Evolutionary conservation across 2,888 invertebrate genomes (phyloP), one percentile per base, ranked within the genome.

Genomic region (Agonum fuliginosum): DNA sequence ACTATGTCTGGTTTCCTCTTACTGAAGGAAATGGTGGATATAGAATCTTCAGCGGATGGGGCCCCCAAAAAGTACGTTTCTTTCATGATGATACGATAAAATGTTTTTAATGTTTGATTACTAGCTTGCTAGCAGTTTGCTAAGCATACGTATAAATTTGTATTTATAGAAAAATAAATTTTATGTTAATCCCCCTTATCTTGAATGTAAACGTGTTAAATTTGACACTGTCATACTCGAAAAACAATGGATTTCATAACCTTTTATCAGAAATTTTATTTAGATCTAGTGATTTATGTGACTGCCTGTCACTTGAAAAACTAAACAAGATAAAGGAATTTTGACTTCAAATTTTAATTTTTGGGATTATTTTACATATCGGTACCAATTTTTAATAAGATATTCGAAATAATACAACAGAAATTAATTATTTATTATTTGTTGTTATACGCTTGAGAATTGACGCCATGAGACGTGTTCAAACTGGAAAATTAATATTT

Each of bases 161-260:
- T 46, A 71, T 71, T 48, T 71, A 71, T 71, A 71, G 71, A 71
- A 71, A 48, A 22, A 71, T 71, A 43, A 27, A 4, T 69, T 41
- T 12, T 12, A 6, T 24, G n/a, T 19, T 69, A 69, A 69, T 69
- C 69, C 46, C 4, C 17, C 46, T 69, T 69, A 69, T 69, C 69
- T 67, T 24, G 19, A n/a, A n/a, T n/a, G n/a, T 17, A 10, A n/a
- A 20, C 67, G 12, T 54, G 41, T 67, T 54, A 17, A 30, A 62
- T 62, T 62, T 62, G 17, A n/a, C 2, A 12, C 30, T 30, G 30
- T 62, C 14, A 27, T 3, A 14, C n/a, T 17, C 46, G 17, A 8
- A 6, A 30, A 34, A 14, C n/a, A 24, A 54, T 37, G 37, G 14
- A 54, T 54, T 54, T 24, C n/a, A 54, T 54, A 24, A 54, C 20